Base-by-base conservation (phyloP, 2,797 vertebrate species). In the Pygocentrus nattereri region DNA sequence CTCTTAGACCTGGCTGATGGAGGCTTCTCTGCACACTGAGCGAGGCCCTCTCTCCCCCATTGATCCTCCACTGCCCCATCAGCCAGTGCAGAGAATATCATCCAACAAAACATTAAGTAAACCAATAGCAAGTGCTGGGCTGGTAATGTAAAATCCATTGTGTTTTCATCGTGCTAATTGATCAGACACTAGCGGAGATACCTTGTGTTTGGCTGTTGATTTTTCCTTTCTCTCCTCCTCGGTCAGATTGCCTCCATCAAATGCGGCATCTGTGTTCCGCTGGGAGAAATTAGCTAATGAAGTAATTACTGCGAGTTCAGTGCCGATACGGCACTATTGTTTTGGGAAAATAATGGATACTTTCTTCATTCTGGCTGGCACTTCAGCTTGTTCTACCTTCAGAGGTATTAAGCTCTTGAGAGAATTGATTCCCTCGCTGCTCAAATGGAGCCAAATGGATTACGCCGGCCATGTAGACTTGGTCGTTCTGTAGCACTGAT, bases 131-230 rank as follows among this genome's bases (percentile, higher is more conserved):
- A 90, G 85, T 85, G 86, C 85, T 85, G 83, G 73, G 82, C 78
- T 78, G 72, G 74, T 83, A 88, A 90, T 85, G 84, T 88, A 84
- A 86, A 88, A 90, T 92, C 90, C 80, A 87, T 91, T 87, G 81
- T 84, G 87, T 88, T 92, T 89, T 91, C 87, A 90, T 91, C 86
- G 89, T 85, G 86, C 87, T 74, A 85, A 91, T 91, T 91, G 91
- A 92, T 91, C 91, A 88, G 86, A 86, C 83, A 73, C 78, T 83
- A 79, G 85, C 61, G 71, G 54, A 79, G 85, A 85, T 76, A 77
- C 76, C 83, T 77, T 84, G 64, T 83, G 80, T 84, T 88, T 84
- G 87, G 87, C 86, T 86, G 86, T 85, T 83, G 84, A 87, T 85
- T 79, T 73, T 61, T 62, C 67, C 50, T 69, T 83, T 76, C 67